Evolutionary conservation across 2,113 vertebrate species (phyloP), one percentile per base, ranked within the genome.

Genomic region (Forbesichthys agassizii): DNA sequence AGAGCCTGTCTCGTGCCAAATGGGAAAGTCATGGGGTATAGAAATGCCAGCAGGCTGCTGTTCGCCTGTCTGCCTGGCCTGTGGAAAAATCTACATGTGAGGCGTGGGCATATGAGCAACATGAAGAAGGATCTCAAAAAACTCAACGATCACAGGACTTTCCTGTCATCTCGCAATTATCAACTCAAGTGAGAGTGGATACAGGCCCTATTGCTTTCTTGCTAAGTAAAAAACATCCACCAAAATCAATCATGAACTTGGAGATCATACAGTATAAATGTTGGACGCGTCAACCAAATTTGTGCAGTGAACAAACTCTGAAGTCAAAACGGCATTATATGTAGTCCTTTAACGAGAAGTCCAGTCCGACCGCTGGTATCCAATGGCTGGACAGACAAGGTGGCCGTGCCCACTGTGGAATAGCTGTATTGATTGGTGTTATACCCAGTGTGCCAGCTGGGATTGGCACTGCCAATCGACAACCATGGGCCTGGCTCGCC

Each of bases 301-400:
- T 47, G 48, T 68, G 67, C 47, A 67, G 59, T 58, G 55, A 72
- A 61, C 9, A 16, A 48, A 48, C 68, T 42, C 65, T 71, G 61
- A 74, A 78, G 66, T 74, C 61, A 49, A 72, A 63, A 71, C 74
- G n/a, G 27, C 18, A 54, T 71, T 75, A 75, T 87, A 82, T 79
- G 68, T 69, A 74, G 80, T 14, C 64, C 69, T 57, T 14, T 88
- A 77, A 88, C 80, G 84, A 84, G 67, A 80, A 87, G 85, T 67
- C 79, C 85, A 86, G 83, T 82, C 47, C 64, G 83, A 80, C 33
- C 58, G 4, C 60, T 80, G 81, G 68, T 73, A 82, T 77, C 73
- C 78, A 75, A 75, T 60, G 61, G 67, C 66, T 58, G 60, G 52
- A 66, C 55, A 12, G 68, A 63, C 67, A 55, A 65, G 69, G 68